Conservation (phyloP, 2,888 invertebrate genomes). For the Apodemia arnacis region DNA sequence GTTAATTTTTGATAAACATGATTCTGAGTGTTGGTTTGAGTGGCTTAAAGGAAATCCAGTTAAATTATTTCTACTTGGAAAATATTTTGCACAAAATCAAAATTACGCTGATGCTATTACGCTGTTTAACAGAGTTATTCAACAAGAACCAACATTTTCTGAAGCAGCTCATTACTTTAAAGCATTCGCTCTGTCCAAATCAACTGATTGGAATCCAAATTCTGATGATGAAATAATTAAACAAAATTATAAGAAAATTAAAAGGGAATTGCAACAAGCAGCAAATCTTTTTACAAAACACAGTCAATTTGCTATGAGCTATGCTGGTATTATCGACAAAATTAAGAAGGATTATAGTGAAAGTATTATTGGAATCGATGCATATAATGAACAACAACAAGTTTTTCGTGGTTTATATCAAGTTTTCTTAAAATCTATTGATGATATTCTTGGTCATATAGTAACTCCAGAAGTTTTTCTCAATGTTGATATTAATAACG, state of each 20-base stretch:
- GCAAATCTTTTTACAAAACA: conserved; percentile 18
- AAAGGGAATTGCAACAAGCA: conserved; percentile 16
- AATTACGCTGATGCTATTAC: conserved; percentile 11
- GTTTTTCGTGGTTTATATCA: conserved; percentile 19
- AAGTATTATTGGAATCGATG: conserved; percentile 32
- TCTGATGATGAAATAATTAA: background rate
- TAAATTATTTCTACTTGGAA: conserved; percentile 28
- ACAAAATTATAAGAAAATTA: conserved; percentile 15
- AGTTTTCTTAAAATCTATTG: conserved; percentile 25
- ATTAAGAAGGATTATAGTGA: conserved; percentile 27
- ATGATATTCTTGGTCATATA: conserved; percentile 20
- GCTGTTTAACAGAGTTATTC: conserved; percentile 29
- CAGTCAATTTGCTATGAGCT: conserved; percentile 12
- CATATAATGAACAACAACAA: conserved; percentile 31
- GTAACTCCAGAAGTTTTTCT: conserved; percentile 16
- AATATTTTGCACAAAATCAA: conserved; percentile 30
- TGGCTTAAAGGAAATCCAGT: conserved; percentile 28
- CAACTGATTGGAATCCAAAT: conserved; percentile 21
- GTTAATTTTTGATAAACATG: background rate
- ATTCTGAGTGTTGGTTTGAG: conserved; percentile 19
- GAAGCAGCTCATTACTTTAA: conserved; percentile 37
- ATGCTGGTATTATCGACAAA: conserved; percentile 34
- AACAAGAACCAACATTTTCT: conserved; percentile 20
- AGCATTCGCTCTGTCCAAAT: conserved; percentile 27
- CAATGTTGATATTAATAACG: conserved; percentile 15